Base-by-base conservation (phyloP, 2,113 vertebrate genomes). In the Oplegnathus fasciatus region DNA sequence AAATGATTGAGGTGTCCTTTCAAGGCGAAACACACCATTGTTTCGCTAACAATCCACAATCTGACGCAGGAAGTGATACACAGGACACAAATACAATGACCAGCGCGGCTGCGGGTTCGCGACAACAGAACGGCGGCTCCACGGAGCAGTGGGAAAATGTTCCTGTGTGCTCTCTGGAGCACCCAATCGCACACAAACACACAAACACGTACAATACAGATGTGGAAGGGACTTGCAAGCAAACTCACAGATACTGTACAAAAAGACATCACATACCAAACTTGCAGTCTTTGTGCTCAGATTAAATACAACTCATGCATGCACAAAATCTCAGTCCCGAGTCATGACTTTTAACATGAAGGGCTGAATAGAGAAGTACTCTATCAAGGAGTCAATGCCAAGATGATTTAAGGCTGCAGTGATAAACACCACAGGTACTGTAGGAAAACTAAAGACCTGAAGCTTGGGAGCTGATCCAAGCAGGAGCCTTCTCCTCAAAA, bases 11-110 rank as follows among this genome's bases (percentile, higher is more conserved):
- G 88, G 90, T 78, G 90, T 91, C 83, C 88, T 89, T 91, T 93
- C 89, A 91, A 90, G 88, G 92, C 69, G 54, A 89, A 93, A 83
- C 85, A 55, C 75, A 40, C 90, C 87, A 93, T 94, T 94, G 93
- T 94, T 91, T 79, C 55, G n/a, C 69, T 60, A 91, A 94, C 93
- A 92, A 94, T 93, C 89, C 91, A 75, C 92, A 92, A 93, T 92
- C 93, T 87, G 79, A 80, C 75, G 52, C 86, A 94, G 93, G 93
- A 94, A 94, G 93, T 86, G 84, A 92, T n/a, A 93, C 88, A 90
- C 91, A 94, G 92, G 92, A 93, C 90, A 83, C 85, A 85, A 89
- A 90, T 82, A 93, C 93, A 94, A 94, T 94, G 89, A 88, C 10
- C 89, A 89, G 86, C 52, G 50, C 9, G 84, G 83, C 93, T 91